Conservation (phyloP, 2,797 vertebrate species). For the Pyrocephalus nanus region DNA sequence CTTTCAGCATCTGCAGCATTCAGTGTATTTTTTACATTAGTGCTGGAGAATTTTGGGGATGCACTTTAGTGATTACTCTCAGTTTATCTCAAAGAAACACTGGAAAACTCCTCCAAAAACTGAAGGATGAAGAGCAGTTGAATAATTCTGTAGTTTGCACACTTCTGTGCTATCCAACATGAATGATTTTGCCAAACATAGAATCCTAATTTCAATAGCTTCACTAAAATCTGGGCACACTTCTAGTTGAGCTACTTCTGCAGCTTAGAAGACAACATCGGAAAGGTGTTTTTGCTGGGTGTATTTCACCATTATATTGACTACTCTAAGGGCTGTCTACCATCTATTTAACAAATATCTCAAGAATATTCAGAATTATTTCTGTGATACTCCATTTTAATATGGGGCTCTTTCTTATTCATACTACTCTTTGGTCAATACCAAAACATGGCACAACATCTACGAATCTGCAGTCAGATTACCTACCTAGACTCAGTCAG, state of each 20-base stretch:
- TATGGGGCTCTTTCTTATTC: neutral
- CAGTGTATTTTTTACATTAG: neutral
- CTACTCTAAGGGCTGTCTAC: neutral
- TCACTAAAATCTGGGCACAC: neutral
- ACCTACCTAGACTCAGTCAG: neutral
- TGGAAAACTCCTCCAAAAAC: neutral
- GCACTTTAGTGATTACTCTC: neutral
- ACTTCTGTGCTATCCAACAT: neutral
- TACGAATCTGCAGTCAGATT: neutral
- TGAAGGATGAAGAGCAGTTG: neutral
- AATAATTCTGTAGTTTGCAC: neutral
- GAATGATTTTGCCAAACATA: neutral
- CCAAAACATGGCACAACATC: neutral
- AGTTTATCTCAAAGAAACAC: neutral
- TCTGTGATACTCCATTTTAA: neutral
- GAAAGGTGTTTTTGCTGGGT: neutral
- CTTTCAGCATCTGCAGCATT: neutral
- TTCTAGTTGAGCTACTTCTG: neutral
- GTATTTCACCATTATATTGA: neutral
- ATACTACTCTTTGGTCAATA: neutral
- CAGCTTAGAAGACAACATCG: neutral
- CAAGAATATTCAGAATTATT: neutral
- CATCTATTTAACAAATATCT: neutral
- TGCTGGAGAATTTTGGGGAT: neutral
- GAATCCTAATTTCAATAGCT: neutral